These are phyloP conservation scores for Hylomyscus alleni DNA, from an alignment of 2,797 vertebrate species.

Conservation along the genomic window DNA sequence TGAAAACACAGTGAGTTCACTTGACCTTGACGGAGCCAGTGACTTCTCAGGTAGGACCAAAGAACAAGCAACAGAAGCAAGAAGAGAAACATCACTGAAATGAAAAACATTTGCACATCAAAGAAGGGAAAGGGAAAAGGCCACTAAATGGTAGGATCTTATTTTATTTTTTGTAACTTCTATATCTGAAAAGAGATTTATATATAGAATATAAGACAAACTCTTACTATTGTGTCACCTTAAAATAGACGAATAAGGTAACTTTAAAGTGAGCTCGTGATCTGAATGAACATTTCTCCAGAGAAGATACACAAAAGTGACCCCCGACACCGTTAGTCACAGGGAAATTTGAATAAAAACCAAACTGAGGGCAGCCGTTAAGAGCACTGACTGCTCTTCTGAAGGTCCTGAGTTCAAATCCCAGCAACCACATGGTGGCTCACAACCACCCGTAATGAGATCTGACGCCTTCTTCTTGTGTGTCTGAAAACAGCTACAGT, in stretches of 20 bases:
- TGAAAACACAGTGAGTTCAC: neutral
- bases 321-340: neutral
- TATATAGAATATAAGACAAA: neutral
- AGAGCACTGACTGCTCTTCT: too few species aligned
- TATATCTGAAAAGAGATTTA: neutral
- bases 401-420: too few species aligned
- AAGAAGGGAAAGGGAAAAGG: neutral
- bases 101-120: neutral
- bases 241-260: neutral
- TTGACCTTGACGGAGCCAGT: slow-evolving; percentile 7
- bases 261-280: slow-evolving; percentile 3
- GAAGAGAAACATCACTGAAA: neutral
- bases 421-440: too few species aligned
- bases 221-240: neutral
- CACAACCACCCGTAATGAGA: too few species aligned
- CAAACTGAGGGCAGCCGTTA: too few species aligned
- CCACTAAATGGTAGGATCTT: neutral
- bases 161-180: neutral
- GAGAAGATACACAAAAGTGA: neutral
- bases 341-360: slow-evolving; percentile 39
- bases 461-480: too few species aligned
- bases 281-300: neutral
- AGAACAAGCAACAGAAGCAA: neutral
- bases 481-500: too few species aligned
- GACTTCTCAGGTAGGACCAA: neutral